A percentile compares a stretch with the other conserved stretches of the same genome.
Conservation (phyloP, 2,113 vertebrate species). For the Channa argus region DNA sequence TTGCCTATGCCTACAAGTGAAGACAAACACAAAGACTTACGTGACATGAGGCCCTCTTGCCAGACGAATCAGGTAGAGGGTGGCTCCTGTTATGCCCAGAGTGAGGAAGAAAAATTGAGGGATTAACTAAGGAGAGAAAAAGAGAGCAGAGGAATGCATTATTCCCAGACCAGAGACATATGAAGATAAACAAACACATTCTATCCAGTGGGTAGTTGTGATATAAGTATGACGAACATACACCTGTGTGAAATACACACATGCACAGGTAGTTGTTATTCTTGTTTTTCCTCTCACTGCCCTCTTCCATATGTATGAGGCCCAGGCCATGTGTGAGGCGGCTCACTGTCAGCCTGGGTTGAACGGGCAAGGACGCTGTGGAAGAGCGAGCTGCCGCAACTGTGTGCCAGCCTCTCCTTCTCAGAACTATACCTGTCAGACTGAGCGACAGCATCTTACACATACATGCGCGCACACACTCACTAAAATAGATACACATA, state of each 20-base stretch:
- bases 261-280: conserved; percentile 72
- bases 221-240: conserved; percentile 41
- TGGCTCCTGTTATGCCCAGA: conserved; percentile 56
- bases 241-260: conserved; percentile 41
- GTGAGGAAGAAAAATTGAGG: conserved; percentile 69
- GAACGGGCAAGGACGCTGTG: conserved; percentile 77
- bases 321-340: conserved; percentile 71
- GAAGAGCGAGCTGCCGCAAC: conserved; percentile 37
- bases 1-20: not conserved
- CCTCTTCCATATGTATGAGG: conserved; percentile 83
- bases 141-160: conserved; percentile 33
- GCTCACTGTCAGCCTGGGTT: conserved; percentile 80
- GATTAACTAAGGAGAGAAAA: conserved; percentile 60
- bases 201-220: conserved; percentile 48
- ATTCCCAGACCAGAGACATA: conserved; percentile 35
- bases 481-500: not conserved
- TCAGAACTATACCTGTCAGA: conserved; percentile 73
- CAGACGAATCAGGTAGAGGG: conserved; percentile 66
- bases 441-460: conserved; percentile 70
- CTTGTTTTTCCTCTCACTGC: conserved; percentile 63
- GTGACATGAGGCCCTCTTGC: conserved; percentile 72
- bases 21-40: conserved; percentile 46
- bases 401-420: conserved; percentile 48
- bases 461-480: conserved; percentile 27
- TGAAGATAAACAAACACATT: conserved; percentile 51